Evolutionary conservation across 1,140 invertebrate species (phyloP), one percentile per base, ranked within the genome.

Genomic region (Zaprionus capensis): DNA sequence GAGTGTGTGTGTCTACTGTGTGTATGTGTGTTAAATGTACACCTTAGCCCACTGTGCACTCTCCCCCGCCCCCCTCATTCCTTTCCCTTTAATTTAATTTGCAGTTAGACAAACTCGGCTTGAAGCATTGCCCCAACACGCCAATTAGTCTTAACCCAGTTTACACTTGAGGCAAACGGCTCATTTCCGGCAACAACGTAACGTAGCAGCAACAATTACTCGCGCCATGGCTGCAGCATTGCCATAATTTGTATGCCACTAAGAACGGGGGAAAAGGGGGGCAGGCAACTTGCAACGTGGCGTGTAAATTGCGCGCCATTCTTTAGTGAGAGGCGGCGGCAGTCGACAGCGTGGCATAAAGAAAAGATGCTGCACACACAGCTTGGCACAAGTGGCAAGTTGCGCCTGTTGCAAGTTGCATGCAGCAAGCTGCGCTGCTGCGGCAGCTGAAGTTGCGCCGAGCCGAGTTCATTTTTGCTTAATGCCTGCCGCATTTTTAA

Each of bases 61-160:
- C 41, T 2, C 31, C 31, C 20, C 3, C 5, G 5, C 11, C 31
- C 20, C 28, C 2, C 26, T 9, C 28, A 6, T 14, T 46, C 63
- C 1, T 3, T 22, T 38, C 51, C 46, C 77, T 63, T 82, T 84
- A 78, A 65, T 84, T 80, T 75, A 88, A 87, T 83, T 69, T 87
- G 31, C 65, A 81, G 58, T 75, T 56, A 49, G 68, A 63, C 67
- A 71, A 76, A 67, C 63, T 76, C 61, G 63, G 46, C 68, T 70
- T 73, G 71, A 80, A 82, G 72, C 76, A 80, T 73, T 59, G 61
- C 59, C 80, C 79, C 64, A 81, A 80, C 88, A 85, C 84, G 87
- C 83, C 87, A 91, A 91, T 91, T 91, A 91, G 88, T 91, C 83
- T 91, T 91, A 91, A 87, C 87, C 87, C 87, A 91, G 87, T 91